Conservation (phyloP, 2,888 invertebrate species). For the Orthonychiurus folsomi region DNA sequence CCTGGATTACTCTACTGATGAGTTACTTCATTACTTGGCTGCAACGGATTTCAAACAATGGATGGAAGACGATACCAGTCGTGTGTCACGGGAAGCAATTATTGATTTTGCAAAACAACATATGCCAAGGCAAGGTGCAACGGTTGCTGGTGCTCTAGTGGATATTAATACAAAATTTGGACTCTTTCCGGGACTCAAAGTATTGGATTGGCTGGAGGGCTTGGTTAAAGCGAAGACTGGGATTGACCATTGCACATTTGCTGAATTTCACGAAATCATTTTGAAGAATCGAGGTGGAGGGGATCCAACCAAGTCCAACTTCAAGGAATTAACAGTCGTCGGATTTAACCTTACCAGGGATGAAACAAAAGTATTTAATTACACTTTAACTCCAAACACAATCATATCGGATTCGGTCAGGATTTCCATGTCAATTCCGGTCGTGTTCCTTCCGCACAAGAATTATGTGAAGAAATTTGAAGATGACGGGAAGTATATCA, state of each 20-base stretch:
- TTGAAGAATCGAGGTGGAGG: background rate
- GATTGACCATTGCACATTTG: slow-evolving; percentile 12
- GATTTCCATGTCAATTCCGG: slow-evolving; percentile 14
- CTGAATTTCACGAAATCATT: slow-evolving; percentile 7
- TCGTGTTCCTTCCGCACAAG: slow-evolving; percentile 15
- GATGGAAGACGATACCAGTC: slow-evolving; percentile 9
- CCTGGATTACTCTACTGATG: slow-evolving; percentile 8
- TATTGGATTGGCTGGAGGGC: slow-evolving; percentile 13
- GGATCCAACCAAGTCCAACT: background rate
- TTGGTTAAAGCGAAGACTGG: slow-evolving; percentile 11
- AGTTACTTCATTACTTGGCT: slow-evolving; percentile 6
- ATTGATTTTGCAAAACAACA: background rate
- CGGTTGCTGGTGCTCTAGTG: slow-evolving; percentile 7
- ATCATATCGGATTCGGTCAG: slow-evolving; percentile 15
- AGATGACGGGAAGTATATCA: background rate
- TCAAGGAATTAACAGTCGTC: slow-evolving; percentile 14
- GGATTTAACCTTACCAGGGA: slow-evolving; percentile 14
- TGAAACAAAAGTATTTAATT: slow-evolving; percentile 7
- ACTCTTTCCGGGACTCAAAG: slow-evolving; percentile 9
- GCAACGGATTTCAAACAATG: slow-evolving; percentile 15
- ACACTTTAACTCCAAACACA: slow-evolving; percentile 11
- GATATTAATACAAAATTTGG: slow-evolving; percentile 12
- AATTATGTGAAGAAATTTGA: slow-evolving; percentile 13
- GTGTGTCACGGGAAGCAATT: slow-evolving; percentile 9
- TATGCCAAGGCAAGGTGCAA: background rate